Evolutionary conservation across 2,888 invertebrate genomes (phyloP).

Genomic region (Cerastis leucographa): DNA sequence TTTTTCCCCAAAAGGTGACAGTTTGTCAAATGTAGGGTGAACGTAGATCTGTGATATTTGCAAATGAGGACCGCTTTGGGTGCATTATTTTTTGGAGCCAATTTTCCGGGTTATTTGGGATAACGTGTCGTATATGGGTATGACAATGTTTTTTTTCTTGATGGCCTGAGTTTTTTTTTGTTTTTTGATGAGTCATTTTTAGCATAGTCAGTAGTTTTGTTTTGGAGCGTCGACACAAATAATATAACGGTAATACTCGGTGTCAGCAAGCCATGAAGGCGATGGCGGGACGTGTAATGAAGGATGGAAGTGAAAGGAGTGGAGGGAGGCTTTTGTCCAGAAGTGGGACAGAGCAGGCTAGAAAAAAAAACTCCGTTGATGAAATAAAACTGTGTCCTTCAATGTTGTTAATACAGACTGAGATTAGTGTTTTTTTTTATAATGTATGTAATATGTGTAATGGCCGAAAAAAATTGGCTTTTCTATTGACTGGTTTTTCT

Average conservation of each 20-base stretch:
- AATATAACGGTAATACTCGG: no score
- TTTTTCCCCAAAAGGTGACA: slow-evolving; percentile 41
- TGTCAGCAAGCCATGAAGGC: no score
- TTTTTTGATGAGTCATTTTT: slow-evolving; percentile 11
- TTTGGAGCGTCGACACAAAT: background rate
- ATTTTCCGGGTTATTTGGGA: slow-evolving; percentile 44
- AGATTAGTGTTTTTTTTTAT: background rate
- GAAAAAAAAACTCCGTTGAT: background rate
- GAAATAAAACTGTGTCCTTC: background rate
- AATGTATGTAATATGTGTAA: background rate
- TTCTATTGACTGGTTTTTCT: background rate
- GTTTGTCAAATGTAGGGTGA: slow-evolving; percentile 20
- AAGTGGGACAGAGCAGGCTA: no score
- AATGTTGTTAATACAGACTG: background rate
- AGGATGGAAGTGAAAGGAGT: no score
- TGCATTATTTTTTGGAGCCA: slow-evolving; percentile 39
- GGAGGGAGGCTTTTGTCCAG: no score
- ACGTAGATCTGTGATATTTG: slow-evolving; percentile 49
- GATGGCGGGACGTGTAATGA: no score
- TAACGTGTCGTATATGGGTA: background rate
- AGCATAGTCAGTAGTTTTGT: no score
- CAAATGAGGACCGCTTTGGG: slow-evolving; percentile 46
- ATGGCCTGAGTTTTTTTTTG: slow-evolving; percentile 9
- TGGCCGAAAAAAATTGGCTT: background rate
- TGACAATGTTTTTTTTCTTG: slow-evolving; percentile 2